Conservation (phyloP, 1,140 invertebrate genomes). For the Tenebrio molitor region DNA sequence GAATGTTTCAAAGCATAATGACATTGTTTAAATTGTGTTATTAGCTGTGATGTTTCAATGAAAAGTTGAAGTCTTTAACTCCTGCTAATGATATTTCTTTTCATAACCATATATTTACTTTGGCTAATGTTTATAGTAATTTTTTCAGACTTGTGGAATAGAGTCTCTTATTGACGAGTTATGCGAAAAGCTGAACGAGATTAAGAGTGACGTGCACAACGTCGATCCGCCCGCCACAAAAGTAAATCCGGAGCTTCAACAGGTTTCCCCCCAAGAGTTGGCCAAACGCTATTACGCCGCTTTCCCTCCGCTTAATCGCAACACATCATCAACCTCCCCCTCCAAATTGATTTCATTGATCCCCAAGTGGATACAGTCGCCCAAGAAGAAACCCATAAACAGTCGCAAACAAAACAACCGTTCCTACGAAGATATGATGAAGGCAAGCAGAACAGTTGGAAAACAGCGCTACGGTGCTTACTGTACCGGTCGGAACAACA, state of each 20-base stretch:
- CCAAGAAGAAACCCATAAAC: conserved; percentile 51
- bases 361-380: conserved; percentile 59
- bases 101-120: too few species aligned
- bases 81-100: too few species aligned
- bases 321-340: conserved; percentile 41
- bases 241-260: conserved; percentile 24
- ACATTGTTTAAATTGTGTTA: too few species aligned
- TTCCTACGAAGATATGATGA: conserved; percentile 1
- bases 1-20: too few species aligned
- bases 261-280: conserved; percentile 59
- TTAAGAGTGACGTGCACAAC: conserved; percentile 56
- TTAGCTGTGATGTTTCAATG: too few species aligned
- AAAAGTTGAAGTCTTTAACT: too few species aligned
- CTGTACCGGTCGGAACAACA: conserved; percentile 21
- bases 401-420: conserved; percentile 14
- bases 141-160: conserved; percentile 69
- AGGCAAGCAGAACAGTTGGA: conserved; percentile 15
- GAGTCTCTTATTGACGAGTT: conserved; percentile 74
- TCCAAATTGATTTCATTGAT: conserved; percentile 56
- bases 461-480: conserved; percentile 15
- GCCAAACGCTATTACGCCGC: conserved; percentile 64
- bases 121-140: background rate
- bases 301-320: conserved; percentile 60
- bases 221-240: conserved; percentile 1
- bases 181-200: conserved; percentile 69